A percentile compares a stretch with the other conserved stretches of the same genome.
Conservation (phyloP, 2,113 vertebrate genomes). For the Petaurus breviceps region DNA sequence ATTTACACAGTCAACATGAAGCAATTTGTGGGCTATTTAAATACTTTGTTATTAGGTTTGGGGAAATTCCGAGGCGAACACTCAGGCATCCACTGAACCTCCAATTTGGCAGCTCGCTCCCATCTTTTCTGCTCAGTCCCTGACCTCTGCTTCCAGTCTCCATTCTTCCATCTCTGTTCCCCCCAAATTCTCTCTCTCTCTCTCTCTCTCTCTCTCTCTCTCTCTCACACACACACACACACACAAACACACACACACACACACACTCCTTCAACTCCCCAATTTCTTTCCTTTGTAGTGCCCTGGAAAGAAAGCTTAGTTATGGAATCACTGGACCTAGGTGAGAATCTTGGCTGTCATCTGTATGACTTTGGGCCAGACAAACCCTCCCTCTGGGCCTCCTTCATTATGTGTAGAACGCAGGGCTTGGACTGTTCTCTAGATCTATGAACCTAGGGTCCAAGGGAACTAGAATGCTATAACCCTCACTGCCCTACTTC, state of each 20-base stretch:
- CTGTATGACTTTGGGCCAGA: background rate
- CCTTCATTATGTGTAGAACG: background rate
- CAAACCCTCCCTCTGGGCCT: background rate
- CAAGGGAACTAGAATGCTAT: background rate
- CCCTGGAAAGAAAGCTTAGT: background rate
- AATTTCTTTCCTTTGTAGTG: background rate
- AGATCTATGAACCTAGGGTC: background rate
- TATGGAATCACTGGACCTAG: background rate
- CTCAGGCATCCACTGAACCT: conserved; percentile 72
- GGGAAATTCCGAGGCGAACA: conserved; percentile 77
- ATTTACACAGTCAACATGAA: conserved; percentile 78
- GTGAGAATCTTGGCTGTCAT: background rate
- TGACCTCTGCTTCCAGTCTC: background rate
- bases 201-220: too few relatives aligned
- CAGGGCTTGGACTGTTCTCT: background rate
- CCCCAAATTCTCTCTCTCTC: background rate
- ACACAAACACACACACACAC: background rate
- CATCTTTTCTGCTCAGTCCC: background rate
- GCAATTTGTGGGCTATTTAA: conserved; percentile 80
- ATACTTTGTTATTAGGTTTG: conserved; percentile 76
- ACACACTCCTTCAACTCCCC: background rate
- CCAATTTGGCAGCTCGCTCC: conserved; percentile 49
- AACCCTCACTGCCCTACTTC: too few relatives aligned
- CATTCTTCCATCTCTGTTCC: background rate
- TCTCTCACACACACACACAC: too few relatives aligned